phyloP scores from a whole-genome alignment of 1,140 invertebrate species.

The Cyphomyrmex costatus region DNA sequence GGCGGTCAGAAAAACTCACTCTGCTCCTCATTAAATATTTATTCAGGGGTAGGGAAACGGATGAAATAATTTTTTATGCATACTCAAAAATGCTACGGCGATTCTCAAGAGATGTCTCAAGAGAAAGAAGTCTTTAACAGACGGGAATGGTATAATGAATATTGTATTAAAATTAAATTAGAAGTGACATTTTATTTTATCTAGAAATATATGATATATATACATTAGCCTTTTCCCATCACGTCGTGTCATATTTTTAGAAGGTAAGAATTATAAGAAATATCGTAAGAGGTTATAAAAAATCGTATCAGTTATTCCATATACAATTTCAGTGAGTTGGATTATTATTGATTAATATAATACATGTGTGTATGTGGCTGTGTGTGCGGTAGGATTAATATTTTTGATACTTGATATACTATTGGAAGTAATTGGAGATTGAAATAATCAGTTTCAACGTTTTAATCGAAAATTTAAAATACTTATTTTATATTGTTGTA shows the following conservation, averaged over 20 bases:
- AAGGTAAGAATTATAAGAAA: neutral
- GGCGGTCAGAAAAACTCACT: slow-evolving; percentile 57
- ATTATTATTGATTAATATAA: neutral
- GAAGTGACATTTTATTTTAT: neutral
- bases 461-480: neutral
- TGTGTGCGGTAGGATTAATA: neutral
- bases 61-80: slow-evolving; percentile 22
- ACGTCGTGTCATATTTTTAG: neutral
- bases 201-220: neutral
- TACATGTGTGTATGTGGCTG: too few relatives aligned
- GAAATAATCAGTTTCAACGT: neutral
- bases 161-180: slow-evolving; percentile 5
- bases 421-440: neutral
- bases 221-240: neutral
- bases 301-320: slow-evolving; percentile 6
- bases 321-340: slow-evolving; percentile 1
- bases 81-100: neutral
- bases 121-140: neutral
- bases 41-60: slow-evolving; percentile 32
- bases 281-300: neutral
- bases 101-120: neutral
- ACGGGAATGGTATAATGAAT: slow-evolving; percentile 3
- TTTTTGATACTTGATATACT: slow-evolving; percentile 19
- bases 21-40: slow-evolving; percentile 70
- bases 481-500: neutral